Base-by-base conservation (phyloP, 2,113 vertebrate genomes). In the Callocephalon fimbriatum region DNA sequence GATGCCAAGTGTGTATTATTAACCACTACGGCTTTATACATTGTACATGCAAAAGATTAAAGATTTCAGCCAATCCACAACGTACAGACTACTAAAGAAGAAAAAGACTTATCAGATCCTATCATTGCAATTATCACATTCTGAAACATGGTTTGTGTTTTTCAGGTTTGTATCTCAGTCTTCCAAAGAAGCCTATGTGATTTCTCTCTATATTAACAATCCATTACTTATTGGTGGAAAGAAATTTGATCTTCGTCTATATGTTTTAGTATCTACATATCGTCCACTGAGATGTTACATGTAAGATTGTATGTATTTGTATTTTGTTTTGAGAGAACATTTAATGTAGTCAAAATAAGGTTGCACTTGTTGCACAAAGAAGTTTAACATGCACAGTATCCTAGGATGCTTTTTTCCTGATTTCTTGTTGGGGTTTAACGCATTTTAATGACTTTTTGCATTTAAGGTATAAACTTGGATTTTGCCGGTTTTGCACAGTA, bases 401-500 rank as follows among this genome's bases (percentile, higher is more conserved):
- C 42, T 92, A 13, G n/a, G 25, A 56, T 85, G 35, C 31, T 51
- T 17, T 48, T 67, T 90, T 90, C 66, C 26, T 86, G 73, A 7
- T 35, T 70, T 74, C 18, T 78, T 63, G 4, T 5, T 42, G 27
- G 56, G 35, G 8, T 67, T 82, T 96, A 87, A 82, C 27, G 42
- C 35, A 3, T 80, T 83, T 85, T 42, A 44, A 63, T 83, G 9
- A 5, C 56, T 81, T 95, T 77, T 62, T 97, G 50, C 90, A 20
- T 76, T 97, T 51, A 80, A 99, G 99, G 99, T 99, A 99, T 59
- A 99, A 99, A 68, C 98, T 99, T 18, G 99, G 99, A 15, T 99
- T 99, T 94, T 99, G 99, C 88, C 98, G 99, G 16, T 99, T 99
- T 97, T 99, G 99, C 98, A 99, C 99, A 2, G 99, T 99, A 31